Evolutionary conservation across 2,888 invertebrate species (phyloP), one percentile per base, ranked within the genome.

Genomic region (Rhagophthalmus giganteus): DNA sequence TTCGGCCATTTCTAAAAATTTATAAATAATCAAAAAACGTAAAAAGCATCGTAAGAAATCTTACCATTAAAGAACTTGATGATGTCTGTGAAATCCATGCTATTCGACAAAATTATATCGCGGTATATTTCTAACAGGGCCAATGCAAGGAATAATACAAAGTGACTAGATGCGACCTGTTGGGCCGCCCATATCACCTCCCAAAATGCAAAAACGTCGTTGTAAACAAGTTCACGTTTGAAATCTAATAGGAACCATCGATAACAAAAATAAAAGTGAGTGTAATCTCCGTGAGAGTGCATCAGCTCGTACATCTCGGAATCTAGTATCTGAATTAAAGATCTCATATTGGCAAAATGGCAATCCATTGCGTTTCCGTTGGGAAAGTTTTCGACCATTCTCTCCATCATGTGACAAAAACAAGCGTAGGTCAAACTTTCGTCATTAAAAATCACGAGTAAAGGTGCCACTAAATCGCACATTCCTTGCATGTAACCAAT

Each of bases 41-140:
- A 6, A 20, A 6, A 0, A 20, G n/a, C n/a, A 41, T 2, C 32
- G 11, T 10, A 41, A 15, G 8, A 31, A 30, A 11, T 67, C 76
- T 78, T 69, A 94, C 95, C 95, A 76, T 96, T 97, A 71, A 96
- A 97, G 76, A 97, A 97, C 72, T 95, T 95, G 70, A 97, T 97
- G 71, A 96, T 94, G 73, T 97, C 96, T 0, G 96, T 96, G 73
- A 96, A 97, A 76, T 97, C 95, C 95, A 97, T 97, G 63, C 89
- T 85, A 75, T 97, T 96, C 39, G 93, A 90, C 28, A 97, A 79
- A 55, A 97, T 94, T 64, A 97, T 94, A 71, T 95, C 94, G 26
- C 95, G 79, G 74, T 97, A 97, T 31, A 90, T 91, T 76, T 94
- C 92, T 9, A 97, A 82, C 50, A 96, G 77, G 0, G 95, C 94